Base-by-base conservation (phyloP, 2,888 invertebrate genomes). In the Blastobasis lacticolella region DNA sequence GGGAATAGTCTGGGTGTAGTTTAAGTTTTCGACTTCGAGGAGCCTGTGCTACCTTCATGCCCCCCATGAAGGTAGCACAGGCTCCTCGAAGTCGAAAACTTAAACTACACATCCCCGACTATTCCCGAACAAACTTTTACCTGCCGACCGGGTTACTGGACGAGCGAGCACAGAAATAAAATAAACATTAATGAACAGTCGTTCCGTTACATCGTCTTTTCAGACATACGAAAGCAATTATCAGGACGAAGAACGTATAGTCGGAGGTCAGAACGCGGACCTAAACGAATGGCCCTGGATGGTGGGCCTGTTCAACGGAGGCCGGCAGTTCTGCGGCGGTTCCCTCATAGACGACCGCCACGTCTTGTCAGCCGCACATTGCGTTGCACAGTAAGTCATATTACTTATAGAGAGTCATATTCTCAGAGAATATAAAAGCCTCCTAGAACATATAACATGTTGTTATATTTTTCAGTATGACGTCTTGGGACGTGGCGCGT, bases 261-360 rank as follows among this genome's bases (percentile, higher is more conserved):
- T 96, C 4, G 95, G 95, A 10, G 96, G 96, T 0, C 93, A 92
- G 57, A 93, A 92, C 69, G 94, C 96, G 0, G 93, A 94, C 51
- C 90, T 92, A 7, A 92, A 94, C 64, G 95, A 95, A 75, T 96
- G 95, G 92, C 96, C 96, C 5, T 93, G 95, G 95, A 92, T 94
- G 38, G 95, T 93, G 1, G 95, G 93, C 1, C 84, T 97, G 41
- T 95, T 96, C 75, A 95, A 94, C 72, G 91, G 91, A 5, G 95
- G 94, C 10, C 90, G 95, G 40, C 95, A 96, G 75, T 96, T 96
- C 79, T 96, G 96, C 72, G 96, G 96, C 1, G 96, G 96, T 7
- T 95, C 95, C 0, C 86, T 96, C 46, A 94, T 96, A 57, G 95
- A 96, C 66, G 91, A 92, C 57, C 81, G 75, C 49, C 95, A 96